These are phyloP conservation scores for Pachyrhynchus sulphureomaculatus DNA, from an alignment of 1,140 invertebrate species.

Conservation along the genomic window DNA sequence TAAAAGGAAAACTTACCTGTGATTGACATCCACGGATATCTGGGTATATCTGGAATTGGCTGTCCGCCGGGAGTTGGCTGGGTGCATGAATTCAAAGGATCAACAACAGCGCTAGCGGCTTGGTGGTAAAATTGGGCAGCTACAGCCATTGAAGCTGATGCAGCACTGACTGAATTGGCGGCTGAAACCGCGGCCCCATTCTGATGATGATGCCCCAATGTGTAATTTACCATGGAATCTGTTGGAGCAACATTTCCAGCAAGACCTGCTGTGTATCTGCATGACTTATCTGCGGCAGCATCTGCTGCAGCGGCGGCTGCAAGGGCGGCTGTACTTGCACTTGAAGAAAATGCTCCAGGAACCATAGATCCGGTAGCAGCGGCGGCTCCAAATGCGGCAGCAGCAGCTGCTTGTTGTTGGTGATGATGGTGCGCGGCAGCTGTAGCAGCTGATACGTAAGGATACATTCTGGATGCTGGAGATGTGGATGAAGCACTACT, in stretches of 20 bases:
- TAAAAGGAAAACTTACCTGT: no score
- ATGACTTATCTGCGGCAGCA: slow-evolving; percentile 69
- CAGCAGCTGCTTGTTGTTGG: slow-evolving; percentile 68
- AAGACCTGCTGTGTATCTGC: slow-evolving; percentile 69
- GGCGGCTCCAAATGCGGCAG: slow-evolving; percentile 66
- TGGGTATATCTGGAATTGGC: slow-evolving; percentile 79
- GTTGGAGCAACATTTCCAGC: slow-evolving; percentile 65
- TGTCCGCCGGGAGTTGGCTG: slow-evolving; percentile 70
- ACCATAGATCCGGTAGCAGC: slow-evolving; percentile 66
- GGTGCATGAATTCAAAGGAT: slow-evolving; percentile 64
- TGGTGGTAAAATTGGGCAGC: slow-evolving; percentile 88
- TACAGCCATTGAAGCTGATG: slow-evolving; percentile 73
- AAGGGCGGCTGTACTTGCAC: slow-evolving; percentile 55
- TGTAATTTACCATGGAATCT: slow-evolving; percentile 80
- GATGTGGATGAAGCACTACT: slow-evolving; percentile 59
- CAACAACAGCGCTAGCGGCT: slow-evolving; percentile 67
- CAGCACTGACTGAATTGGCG: slow-evolving; percentile 62
- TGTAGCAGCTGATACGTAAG: slow-evolving; percentile 67
- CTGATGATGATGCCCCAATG: slow-evolving; percentile 72
- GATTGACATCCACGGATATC: slow-evolving; percentile 97
- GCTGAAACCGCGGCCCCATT: slow-evolving; percentile 67
- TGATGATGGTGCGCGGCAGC: slow-evolving; percentile 69
- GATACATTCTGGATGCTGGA: slow-evolving; percentile 73
- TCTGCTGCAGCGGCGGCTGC: slow-evolving; percentile 66
- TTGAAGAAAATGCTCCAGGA: slow-evolving; percentile 60